Percentiles rank a stretch among this genome's conserved stretches.
Conservation (phyloP, 1,140 invertebrate genomes). For the Aleiodes sp. region DNA sequence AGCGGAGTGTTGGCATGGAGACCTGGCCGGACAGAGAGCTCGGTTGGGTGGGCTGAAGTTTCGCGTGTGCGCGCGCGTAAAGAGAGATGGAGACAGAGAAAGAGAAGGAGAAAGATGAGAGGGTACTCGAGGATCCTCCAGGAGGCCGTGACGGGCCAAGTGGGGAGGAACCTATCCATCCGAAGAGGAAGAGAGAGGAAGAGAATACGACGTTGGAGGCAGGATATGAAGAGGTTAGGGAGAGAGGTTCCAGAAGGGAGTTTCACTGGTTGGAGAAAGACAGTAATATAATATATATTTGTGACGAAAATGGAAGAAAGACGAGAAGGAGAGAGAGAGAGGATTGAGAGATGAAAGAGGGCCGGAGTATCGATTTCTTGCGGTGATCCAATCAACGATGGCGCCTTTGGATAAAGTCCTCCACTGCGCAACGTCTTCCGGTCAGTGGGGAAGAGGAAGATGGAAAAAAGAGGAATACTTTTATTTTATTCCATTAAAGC, state of each 20-base stretch:
- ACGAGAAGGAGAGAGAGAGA: conserved; percentile 25
- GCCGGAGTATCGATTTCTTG: conserved; percentile 61
- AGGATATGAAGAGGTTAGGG: conserved; percentile 36
- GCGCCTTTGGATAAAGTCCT: conserved; percentile 42
- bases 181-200: conserved; percentile 28
- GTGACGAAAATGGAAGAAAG: neutral
- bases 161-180: conserved; percentile 51
- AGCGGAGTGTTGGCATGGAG: conserved; percentile 67
- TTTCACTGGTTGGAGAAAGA: conserved; percentile 21
- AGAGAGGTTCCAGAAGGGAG: conserved; percentile 11
- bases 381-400: conserved; percentile 64
- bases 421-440: conserved; percentile 32
- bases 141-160: conserved; percentile 63
- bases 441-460: conserved; percentile 13
- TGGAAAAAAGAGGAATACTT: neutral
- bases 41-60: conserved; percentile 56
- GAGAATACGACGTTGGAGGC: neutral
- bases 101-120: conserved; percentile 57
- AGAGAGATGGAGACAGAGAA: neutral
- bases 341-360: no score
- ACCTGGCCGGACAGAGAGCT: conserved; percentile 63
- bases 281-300: conserved; percentile 24
- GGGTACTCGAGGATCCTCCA: conserved; percentile 65
- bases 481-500: neutral
- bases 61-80: conserved; percentile 4